Evolutionary conservation across 2,888 invertebrate species (phyloP).

Genomic region (Rhagium mordax): DNA sequence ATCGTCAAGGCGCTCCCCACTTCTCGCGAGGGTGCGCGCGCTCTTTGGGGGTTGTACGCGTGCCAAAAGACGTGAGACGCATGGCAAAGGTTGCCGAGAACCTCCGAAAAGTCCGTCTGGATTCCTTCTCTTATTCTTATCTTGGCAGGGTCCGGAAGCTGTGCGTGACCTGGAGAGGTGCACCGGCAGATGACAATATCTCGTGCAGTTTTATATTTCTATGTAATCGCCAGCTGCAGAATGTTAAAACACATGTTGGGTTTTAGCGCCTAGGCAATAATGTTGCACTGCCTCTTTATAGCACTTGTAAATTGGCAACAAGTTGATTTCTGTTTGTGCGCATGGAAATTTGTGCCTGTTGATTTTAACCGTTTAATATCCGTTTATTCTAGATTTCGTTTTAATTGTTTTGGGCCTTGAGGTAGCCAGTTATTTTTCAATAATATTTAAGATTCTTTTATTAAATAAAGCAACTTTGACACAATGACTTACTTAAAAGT

Average conservation of each 20-base stretch:
- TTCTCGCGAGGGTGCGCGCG: constrained; percentile 63
- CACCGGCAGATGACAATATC: not conserved
- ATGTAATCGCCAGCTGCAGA: constrained; percentile 43
- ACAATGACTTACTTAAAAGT: too few relatives aligned
- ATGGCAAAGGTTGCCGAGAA: constrained; percentile 68
- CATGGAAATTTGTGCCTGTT: constrained; percentile 9
- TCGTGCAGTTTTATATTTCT: constrained; percentile 32
- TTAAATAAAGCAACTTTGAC: too few relatives aligned
- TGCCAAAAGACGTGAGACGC: constrained; percentile 69
- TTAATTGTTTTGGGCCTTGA: too few relatives aligned
- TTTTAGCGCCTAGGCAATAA: constrained; percentile 46
- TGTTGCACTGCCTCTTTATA: constrained; percentile 44
- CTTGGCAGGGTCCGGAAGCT: constrained; percentile 53
- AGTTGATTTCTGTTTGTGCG: constrained; percentile 33
- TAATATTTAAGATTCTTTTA: too few relatives aligned
- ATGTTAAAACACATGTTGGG: constrained; percentile 44
- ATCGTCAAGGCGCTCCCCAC: constrained; percentile 61
- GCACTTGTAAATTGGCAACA: constrained; percentile 46
- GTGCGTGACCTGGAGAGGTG: constrained; percentile 25
- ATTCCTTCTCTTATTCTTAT: constrained; percentile 41
- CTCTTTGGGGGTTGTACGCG: constrained; percentile 68
- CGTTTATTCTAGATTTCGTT: not conserved
- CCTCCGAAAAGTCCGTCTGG: constrained; percentile 57
- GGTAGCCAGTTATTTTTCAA: too few relatives aligned
- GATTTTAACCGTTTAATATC: not conserved